phyloP scores from a whole-genome alignment of 2,113 vertebrate species.

The Platysteira castanea region DNA sequence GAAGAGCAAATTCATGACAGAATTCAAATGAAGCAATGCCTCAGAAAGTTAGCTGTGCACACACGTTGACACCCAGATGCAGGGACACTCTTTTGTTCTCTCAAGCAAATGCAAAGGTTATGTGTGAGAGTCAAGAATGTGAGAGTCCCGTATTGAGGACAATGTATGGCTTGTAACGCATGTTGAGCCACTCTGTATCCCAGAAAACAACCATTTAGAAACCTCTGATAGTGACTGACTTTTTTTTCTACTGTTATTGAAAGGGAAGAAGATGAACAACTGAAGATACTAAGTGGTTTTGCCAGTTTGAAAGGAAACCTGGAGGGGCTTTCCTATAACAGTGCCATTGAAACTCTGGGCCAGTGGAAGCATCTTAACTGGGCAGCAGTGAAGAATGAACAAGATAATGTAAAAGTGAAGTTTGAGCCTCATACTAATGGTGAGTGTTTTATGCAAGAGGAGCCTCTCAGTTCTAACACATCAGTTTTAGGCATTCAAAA shows the following conservation, averaged over 20 bases:
- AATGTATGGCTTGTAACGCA: neutral
- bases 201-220: neutral
- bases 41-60: neutral
- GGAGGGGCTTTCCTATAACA: constrained; percentile 69
- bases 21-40: neutral
- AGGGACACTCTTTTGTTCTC: neutral
- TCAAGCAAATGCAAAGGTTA: neutral
- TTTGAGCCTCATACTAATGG: constrained; percentile 50
- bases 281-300: constrained; percentile 43
- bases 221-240: neutral
- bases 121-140: too few relatives aligned
- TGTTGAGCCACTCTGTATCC: neutral
- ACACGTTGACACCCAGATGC: neutral
- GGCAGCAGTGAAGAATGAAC: constrained; percentile 74
- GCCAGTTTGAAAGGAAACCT: constrained; percentile 68
- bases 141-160: neutral
- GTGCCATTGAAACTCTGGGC: constrained; percentile 64
- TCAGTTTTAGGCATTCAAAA: constrained; percentile 71
- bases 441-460: constrained; percentile 71
- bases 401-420: constrained; percentile 72
- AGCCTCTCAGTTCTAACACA: constrained; percentile 73
- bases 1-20: neutral
- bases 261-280: constrained; percentile 65
- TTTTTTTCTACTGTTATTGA: constrained; percentile 30
- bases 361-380: constrained; percentile 78